Evolutionary conservation across 2,888 invertebrate species (phyloP).

Genomic region (Drosophila rubida): DNA sequence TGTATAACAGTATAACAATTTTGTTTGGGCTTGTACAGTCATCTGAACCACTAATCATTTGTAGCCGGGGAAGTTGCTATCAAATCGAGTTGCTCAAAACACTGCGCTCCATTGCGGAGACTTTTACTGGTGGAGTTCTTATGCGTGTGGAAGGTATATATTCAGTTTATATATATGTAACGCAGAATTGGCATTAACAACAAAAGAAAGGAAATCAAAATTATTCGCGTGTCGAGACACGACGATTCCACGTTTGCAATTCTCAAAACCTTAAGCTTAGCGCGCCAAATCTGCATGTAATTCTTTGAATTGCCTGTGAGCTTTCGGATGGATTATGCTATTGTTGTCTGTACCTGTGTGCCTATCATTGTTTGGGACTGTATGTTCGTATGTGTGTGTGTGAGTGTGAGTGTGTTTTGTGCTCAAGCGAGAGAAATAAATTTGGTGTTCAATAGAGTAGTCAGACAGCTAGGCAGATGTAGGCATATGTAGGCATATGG

Average conservation of each 20-base stretch:
- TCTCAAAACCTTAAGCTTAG: slow-evolving; percentile 23
- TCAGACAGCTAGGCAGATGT: slow-evolving; percentile 80
- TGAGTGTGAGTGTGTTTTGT: slow-evolving; percentile 20
- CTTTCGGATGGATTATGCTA: slow-evolving; percentile 18
- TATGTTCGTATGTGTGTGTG: neutral
- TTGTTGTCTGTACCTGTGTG: neutral
- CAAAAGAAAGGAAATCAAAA: neutral
- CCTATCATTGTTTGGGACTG: neutral
- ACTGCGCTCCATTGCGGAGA: slow-evolving; percentile 57
- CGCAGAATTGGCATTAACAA: neutral
- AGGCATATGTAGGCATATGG: slow-evolving; percentile 79
- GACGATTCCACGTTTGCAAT: slow-evolving; percentile 34
- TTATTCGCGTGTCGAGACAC: neutral
- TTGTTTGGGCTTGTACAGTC: slow-evolving; percentile 49
- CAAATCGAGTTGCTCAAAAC: slow-evolving; percentile 79
- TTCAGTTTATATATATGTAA: neutral
- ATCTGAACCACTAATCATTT: slow-evolving; percentile 78
- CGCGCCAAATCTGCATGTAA: slow-evolving; percentile 1
- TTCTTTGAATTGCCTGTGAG: slow-evolving; percentile 9
- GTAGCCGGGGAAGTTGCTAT: slow-evolving; percentile 85
- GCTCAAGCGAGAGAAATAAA: slow-evolving; percentile 51
- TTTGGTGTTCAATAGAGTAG: slow-evolving; percentile 57
- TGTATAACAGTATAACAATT: slow-evolving; percentile 61
- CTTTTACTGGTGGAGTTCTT: neutral
- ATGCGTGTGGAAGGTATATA: slow-evolving; percentile 10